Percentiles rank a stretch among this genome's conserved stretches.
Conservation (phyloP, 2,797 vertebrate genomes). For the Acanthurus lineatus region DNA sequence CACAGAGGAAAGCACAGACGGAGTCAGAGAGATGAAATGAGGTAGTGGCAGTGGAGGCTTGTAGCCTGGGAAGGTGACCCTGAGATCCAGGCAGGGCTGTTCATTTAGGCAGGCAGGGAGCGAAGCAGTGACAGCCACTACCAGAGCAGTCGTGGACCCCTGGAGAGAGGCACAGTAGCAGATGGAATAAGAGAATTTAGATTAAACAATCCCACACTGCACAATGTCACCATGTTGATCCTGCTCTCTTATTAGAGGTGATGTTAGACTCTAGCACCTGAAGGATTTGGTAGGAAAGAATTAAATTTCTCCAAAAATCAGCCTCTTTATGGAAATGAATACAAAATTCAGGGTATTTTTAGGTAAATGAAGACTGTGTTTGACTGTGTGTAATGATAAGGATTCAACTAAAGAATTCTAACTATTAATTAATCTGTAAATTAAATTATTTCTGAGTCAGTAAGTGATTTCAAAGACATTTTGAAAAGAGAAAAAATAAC, state of each 20-base stretch:
- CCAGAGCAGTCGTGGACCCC: conserved; percentile 69
- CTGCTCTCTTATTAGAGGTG: conserved; percentile 54
- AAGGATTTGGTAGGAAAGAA: conserved; percentile 14
- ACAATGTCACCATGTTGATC: conserved; percentile 54
- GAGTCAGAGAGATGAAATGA: conserved; percentile 11
- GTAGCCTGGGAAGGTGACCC: conserved; percentile 82
- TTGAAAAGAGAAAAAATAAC: neutral
- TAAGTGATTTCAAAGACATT: neutral
- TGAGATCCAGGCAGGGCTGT: conserved; percentile 67
- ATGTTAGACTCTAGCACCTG: conserved; percentile 32
- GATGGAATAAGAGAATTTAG: conserved; percentile 79
- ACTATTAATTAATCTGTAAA: neutral
- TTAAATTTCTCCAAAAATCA: neutral
- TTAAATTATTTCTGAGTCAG: neutral
- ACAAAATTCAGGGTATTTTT: neutral
- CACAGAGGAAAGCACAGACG: neutral
- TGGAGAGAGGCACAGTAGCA: conserved; percentile 77
- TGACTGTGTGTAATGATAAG: neutral
- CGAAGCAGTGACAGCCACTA: conserved; percentile 76
- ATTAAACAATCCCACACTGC: conserved; percentile 72
- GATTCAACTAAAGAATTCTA: neutral
- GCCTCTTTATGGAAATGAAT: neutral
- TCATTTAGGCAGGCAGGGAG: conserved; percentile 78
- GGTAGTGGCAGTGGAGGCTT: conserved; percentile 36
- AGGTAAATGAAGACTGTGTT: no score